Percentiles rank a stretch among this genome's conserved stretches.
These are phyloP conservation scores for Timema cristinae DNA, from an alignment of 2,888 invertebrate genomes.

Conservation along the genomic window DNA sequence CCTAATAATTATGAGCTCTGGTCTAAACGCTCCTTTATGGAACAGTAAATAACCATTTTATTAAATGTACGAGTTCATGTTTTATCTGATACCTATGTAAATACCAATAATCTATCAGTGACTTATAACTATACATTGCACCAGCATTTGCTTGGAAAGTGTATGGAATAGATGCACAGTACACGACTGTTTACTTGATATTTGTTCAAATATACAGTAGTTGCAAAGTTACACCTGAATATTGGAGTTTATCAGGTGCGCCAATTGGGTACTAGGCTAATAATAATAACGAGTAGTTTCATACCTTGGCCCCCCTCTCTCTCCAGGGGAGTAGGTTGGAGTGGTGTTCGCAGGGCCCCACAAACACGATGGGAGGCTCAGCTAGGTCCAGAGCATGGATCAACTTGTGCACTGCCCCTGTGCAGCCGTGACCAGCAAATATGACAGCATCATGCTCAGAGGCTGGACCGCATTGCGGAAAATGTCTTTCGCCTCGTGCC, in stretches of 20 bases:
- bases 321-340: constrained; percentile 78
- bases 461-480: constrained; percentile 76
- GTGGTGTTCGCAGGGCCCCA: constrained; percentile 74
- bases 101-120: too few species aligned
- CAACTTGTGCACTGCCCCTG: constrained; percentile 72
- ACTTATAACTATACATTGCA: too few species aligned
- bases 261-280: background rate
- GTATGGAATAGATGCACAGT: too few species aligned
- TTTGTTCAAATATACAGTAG: too few species aligned
- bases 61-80: too few species aligned
- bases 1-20: too few species aligned
- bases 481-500: constrained; percentile 76
- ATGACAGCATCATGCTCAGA: constrained; percentile 75
- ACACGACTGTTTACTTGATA: too few species aligned
- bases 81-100: too few species aligned
- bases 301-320: constrained; percentile 71
- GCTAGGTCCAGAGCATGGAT: constrained; percentile 65
- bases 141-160: too few species aligned
- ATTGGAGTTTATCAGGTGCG: background rate
- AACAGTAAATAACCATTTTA: too few species aligned
- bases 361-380: constrained; percentile 65
- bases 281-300: constrained; percentile 24
- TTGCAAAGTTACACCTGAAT: background rate
- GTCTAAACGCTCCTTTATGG: too few species aligned
- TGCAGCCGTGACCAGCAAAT: constrained; percentile 68